Evolutionary conservation across 2,888 invertebrate genomes (phyloP), one percentile per base, ranked within the genome.

Genomic region (Lasioglossum vierecki): DNA sequence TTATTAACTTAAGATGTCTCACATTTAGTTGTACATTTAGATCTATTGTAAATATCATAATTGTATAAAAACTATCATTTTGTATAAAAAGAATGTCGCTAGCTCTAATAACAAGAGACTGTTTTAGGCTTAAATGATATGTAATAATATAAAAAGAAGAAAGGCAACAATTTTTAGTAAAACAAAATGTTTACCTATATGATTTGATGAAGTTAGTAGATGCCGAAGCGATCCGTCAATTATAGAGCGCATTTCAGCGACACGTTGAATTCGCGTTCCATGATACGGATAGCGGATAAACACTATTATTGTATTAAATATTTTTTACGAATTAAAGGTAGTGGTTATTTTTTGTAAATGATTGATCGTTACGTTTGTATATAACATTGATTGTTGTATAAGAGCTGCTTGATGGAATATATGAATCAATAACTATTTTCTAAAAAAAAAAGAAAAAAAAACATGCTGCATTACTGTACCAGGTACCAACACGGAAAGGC

Each of bases 381-480:
- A 92, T 93, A 92, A 91, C 86, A 92, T 91, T 87, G 86, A 90
- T 92, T 92, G 91, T 93, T 93, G 90, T 92, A 91, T 85, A 89
- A 92, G 82, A 91, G 79, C 87, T 88, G 90, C 92, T 93, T 92
- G 80, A 91, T 83, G 88, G 87, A 92, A 92, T 93, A 93, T 87
- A 93, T 75, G 83, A 89, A 86, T 93, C 89, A 70, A 90, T 80
- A 88, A 91, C 87, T 93, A 93, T 93, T 92, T 92, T 92, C 87
- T 83, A 91, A 91, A 63, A 57, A 57, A 49, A 35, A 35, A 46
- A 4, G n/a, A 18, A 30, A 30, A 8, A 57, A 63, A 63, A 88
- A 87, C 66, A 80, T 72, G 83, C n/a, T n/a, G 82, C 81, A 77
- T 88, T 83, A 75, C 53, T 85, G 49, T 35, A 77, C 57, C 44